phyloP scores from a whole-genome alignment of 2,113 vertebrate species.

The Hydrochoerus hydrochaeris region DNA sequence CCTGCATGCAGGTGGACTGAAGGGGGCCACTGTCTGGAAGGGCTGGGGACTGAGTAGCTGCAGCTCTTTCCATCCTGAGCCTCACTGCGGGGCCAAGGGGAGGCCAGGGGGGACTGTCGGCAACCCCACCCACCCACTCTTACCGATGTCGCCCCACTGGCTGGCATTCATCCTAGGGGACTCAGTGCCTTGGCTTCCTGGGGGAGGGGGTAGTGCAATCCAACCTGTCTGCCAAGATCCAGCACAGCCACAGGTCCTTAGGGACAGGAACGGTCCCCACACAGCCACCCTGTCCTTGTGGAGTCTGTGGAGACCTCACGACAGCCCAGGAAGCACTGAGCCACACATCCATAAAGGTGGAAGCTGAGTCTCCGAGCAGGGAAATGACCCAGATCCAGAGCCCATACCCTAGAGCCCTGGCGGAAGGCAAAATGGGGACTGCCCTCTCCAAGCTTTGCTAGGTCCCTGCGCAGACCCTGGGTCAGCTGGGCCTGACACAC shows the following conservation, averaged over 20 bases:
- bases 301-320: neutral
- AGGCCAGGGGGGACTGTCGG: neutral
- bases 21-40: neutral
- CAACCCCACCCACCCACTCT: neutral
- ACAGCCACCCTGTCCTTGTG: neutral
- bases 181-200: neutral
- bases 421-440: neutral
- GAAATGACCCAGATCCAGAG: neutral
- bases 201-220: neutral
- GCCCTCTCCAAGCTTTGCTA: neutral
- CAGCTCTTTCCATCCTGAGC: neutral
- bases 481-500: no score
- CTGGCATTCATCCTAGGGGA: neutral
- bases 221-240: neutral
- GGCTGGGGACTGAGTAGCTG: neutral
- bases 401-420: neutral
- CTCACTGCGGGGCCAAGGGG: neutral
- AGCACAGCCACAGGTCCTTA: neutral
- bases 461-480: no score
- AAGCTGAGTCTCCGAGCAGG: neutral
- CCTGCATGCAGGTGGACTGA: neutral
- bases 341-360: neutral
- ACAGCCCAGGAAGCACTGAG: neutral
- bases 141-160: neutral
- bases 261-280: neutral